Percentiles rank a stretch among this genome's conserved stretches.
phyloP scores from a whole-genome alignment of 2,888 invertebrate genomes.

The Chymomyza caudatula region DNA sequence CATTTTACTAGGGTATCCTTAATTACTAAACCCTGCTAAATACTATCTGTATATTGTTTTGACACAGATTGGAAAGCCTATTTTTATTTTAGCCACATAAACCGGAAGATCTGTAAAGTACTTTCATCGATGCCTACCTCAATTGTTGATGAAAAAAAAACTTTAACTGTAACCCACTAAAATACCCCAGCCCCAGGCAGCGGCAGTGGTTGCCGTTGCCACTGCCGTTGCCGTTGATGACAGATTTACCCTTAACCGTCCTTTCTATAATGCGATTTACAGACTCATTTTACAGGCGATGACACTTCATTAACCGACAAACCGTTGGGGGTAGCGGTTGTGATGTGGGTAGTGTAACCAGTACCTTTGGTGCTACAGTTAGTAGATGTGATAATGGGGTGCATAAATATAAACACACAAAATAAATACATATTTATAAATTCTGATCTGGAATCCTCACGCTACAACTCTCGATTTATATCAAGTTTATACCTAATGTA shows the following conservation, averaged over 20 bases:
- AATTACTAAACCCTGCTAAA: too few relatives aligned
- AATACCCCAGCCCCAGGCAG: constrained; percentile 20
- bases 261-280: constrained; percentile 71
- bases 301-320: constrained; percentile 72
- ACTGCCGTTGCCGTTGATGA: constrained; percentile 37
- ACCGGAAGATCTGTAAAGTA: constrained; percentile 27
- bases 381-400: constrained; percentile 47
- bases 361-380: neutral
- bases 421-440: constrained; percentile 66
- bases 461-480: constrained; percentile 38
- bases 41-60: too few relatives aligned
- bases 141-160: constrained; percentile 6
- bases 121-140: constrained; percentile 17
- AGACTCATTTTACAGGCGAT: constrained; percentile 74
- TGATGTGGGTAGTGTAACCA: neutral
- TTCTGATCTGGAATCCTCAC: constrained; percentile 47
- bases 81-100: constrained; percentile 35
- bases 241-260: constrained; percentile 62
- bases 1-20: too few relatives aligned
- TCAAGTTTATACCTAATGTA: constrained; percentile 48
- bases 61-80: neutral
- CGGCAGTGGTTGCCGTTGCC: constrained; percentile 26
- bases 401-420: constrained; percentile 63
- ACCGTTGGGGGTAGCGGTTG: constrained; percentile 46
- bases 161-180: neutral